A percentile compares a stretch with the other conserved stretches of the same genome.
These are phyloP conservation scores for Hydraecia micacea DNA, from an alignment of 2,888 invertebrate species.

Conservation along the genomic window DNA sequence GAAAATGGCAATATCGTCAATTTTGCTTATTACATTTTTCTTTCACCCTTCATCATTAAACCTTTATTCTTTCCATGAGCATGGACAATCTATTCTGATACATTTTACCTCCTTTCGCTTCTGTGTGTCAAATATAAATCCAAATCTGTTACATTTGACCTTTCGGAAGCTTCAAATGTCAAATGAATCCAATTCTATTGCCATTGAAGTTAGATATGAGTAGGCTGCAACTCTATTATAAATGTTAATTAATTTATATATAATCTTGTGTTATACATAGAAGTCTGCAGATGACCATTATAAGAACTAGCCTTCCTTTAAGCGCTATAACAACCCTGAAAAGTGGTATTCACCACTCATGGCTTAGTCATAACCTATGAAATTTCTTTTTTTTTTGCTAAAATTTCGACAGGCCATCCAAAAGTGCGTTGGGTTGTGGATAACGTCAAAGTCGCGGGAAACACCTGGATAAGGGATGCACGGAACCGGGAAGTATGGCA, in stretches of 20 bases:
- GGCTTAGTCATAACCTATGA: background rate
- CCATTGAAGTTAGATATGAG: slow-evolving; percentile 34
- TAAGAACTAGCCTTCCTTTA: slow-evolving; percentile 3
- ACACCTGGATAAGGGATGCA: no score
- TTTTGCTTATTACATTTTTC: background rate
- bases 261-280: background rate
- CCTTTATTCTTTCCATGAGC: background rate
- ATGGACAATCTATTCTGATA: background rate
- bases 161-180: slow-evolving; percentile 50
- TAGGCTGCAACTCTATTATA: slow-evolving; percentile 39
- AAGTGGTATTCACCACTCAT: background rate
- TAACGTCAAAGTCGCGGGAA: no score
- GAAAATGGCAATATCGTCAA: background rate
- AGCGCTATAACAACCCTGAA: background rate
- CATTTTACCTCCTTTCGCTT: slow-evolving; percentile 26
- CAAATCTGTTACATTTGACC: slow-evolving; percentile 17
- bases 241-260: slow-evolving; percentile 42
- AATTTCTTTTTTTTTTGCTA: background rate
- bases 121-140: slow-evolving; percentile 28
- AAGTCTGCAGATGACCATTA: slow-evolving; percentile 1
- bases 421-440: no score
- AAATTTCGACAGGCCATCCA: no score
- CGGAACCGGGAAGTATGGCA: no score
- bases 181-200: slow-evolving; percentile 24
- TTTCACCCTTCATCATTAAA: background rate